These are phyloP conservation scores for Onthophagus sagittarius DNA, from an alignment of 2,888 invertebrate genomes.

Conservation along the genomic window DNA sequence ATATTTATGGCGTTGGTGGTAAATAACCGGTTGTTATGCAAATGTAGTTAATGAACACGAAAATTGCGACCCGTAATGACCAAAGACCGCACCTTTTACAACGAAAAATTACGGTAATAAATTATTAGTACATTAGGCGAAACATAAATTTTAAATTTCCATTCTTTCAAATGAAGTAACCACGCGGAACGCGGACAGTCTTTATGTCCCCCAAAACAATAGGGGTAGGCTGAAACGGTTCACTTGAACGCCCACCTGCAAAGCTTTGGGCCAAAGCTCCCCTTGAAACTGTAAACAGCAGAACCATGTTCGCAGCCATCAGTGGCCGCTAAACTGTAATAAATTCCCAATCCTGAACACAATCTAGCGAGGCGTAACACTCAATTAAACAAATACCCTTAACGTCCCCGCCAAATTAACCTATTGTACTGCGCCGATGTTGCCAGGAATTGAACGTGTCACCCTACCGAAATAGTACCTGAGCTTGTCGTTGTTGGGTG, in stretches of 20 bases:
- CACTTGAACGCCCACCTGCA: background rate
- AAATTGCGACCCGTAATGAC: background rate
- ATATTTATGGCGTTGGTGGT: background rate
- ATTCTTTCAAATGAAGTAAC: background rate
- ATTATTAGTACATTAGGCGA: background rate
- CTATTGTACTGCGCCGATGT: background rate
- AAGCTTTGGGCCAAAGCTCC: background rate
- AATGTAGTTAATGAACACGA: background rate
- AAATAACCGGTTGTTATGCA: background rate
- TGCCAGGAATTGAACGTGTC: background rate
- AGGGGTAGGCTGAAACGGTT: background rate
- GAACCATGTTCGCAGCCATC: background rate
- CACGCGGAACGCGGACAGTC: background rate
- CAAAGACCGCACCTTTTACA: background rate
- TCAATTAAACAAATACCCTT: background rate
- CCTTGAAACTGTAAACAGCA: background rate
- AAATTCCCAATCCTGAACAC: background rate
- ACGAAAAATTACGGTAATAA: background rate
- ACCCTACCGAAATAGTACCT: background rate
- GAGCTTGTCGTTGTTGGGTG: background rate
- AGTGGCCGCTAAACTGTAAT: background rate
- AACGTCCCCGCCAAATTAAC: background rate
- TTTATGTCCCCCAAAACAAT: background rate
- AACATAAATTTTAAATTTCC: background rate
- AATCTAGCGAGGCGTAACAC: background rate